Evolutionary conservation across 2,113 vertebrate genomes (phyloP), one percentile per base, ranked within the genome.

Genomic region (Corvus cornix): DNA sequence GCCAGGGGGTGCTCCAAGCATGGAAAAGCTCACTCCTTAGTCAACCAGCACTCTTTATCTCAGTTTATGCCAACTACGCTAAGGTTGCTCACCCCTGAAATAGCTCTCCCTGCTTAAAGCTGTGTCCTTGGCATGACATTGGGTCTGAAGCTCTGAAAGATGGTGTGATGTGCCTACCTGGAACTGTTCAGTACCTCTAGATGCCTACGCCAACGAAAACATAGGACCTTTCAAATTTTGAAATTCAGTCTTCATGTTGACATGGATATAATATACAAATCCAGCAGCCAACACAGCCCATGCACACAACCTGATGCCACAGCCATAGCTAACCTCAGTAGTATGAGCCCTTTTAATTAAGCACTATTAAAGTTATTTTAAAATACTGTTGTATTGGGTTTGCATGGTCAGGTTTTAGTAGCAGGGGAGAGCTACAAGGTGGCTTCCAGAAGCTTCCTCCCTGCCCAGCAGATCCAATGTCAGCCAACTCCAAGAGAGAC

Each of bases 61-160:
- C n/a, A 39, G 18, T 72, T 56, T 35, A 86, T 26, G 37, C 31
- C 52, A 94, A 17, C 27, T 63, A 18, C 30, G 9, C 37, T 79
- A n/a, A 28, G 73, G 35, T 18, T 48, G 35, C 37, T 55, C 43
- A 83, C 7, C 7, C 20, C 33, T 69, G 37, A 88, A 72, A 16
- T 22, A 68, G 33, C 24, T 67, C 33, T 60, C 13, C 30, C 35
- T 39, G 48, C 20, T 81, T 49, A 81, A 83, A 85, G 31, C 16
- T 60, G 27, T 0, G 0, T 63, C 60, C 24, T 67, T 55, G 19
- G 24, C 28, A n/a, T 17, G 21, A 19, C 53, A 49, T 21, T 48
- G 62, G 10, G 44, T 56, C 27, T 39, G n/a, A 63, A 64, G 78
- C 15, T 63, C 56, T 11, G 12, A 28, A 52, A 87, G 22, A 43